Evolutionary conservation across 2,113 vertebrate species (phyloP).

Genomic region (Malurus elegans): DNA sequence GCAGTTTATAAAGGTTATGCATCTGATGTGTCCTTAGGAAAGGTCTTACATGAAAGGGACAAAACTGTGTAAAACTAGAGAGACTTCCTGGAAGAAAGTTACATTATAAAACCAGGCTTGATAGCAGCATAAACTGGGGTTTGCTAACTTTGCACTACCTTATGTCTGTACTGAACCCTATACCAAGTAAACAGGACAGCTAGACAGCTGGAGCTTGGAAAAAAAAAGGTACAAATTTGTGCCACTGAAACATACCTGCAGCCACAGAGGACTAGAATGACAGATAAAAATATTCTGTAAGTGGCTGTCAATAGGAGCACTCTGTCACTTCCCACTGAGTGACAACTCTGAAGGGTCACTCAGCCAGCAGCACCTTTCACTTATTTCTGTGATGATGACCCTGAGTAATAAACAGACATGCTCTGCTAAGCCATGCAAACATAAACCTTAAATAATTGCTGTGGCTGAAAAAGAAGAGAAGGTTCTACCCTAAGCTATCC

Average conservation of each 20-base stretch:
- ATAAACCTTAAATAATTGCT: neutral
- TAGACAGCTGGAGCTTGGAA: neutral
- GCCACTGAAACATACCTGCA: neutral
- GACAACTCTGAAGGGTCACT: neutral
- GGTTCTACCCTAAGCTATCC: neutral
- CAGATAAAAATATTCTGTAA: neutral
- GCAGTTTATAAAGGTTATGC: neutral
- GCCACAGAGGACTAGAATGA: neutral
- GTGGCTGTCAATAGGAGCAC: neutral
- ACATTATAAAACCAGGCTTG: neutral
- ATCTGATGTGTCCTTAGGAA: neutral
- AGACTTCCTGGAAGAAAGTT: neutral
- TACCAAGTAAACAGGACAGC: neutral
- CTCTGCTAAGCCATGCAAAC: neutral
- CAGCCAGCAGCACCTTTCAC: neutral
- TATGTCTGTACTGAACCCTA: neutral
- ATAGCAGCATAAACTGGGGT: neutral
- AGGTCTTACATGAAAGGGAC: neutral
- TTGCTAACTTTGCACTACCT: neutral
- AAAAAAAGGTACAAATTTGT: neutral
- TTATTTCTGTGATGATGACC: neutral
- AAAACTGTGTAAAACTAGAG: neutral
- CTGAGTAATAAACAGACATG: neutral
- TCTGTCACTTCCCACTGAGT: neutral
- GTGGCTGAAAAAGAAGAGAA: neutral